Evolutionary conservation across 64 coral and sea anemone genomes (phyloP), one percentile per base, ranked within the genome.

Genomic region (Porites lutea): DNA sequence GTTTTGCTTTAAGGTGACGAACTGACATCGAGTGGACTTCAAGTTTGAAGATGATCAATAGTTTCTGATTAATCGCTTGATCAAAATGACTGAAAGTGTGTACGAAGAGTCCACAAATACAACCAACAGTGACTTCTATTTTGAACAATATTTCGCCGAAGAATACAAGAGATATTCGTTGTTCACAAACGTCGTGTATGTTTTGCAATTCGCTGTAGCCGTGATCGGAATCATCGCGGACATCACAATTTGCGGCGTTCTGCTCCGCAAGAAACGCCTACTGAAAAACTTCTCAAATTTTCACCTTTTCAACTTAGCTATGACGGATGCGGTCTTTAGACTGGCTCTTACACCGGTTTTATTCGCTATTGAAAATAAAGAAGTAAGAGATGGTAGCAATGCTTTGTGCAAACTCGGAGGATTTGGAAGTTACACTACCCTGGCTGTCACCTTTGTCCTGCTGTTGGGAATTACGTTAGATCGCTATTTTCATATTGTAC

Each of bases 271-370:
- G 75, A 78, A 78, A 57, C 50, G 75, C 20, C 49, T 78, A 4
- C 6, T 54, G 11, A 78, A 78, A 52, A 78, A 78, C 75, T 78
- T 78, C 57, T 78, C 75, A 21, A 78, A 55, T n/a, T 78, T 78
- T 55, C 75, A 78, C 13, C 75, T 78, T 8, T 78, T 78, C 75
- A 78, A 78, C 18, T 14, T 78, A 10, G n/a, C 18, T 0, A 7
- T 78, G 8, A 78, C 75, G 18, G 75, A 78, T 19, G 57, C 55
- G 6, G 22, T 78, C 23, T 78, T 78, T n/a, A 53, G 75, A 78
- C 50, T 78, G 2, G 75, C 19, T 78, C 50, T 78, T 0, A 57
- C 75, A 22, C 75, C 75, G 9, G 6, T 78, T 47, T 16, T 55
- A 4, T 1, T 54, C 6, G 57, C 18, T 52, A 57, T 78, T 57